Percentiles rank a stretch among this genome's conserved stretches.
Evolutionary conservation across 2,113 vertebrate genomes (phyloP).

Genomic region (Nesogale talazaci): DNA sequence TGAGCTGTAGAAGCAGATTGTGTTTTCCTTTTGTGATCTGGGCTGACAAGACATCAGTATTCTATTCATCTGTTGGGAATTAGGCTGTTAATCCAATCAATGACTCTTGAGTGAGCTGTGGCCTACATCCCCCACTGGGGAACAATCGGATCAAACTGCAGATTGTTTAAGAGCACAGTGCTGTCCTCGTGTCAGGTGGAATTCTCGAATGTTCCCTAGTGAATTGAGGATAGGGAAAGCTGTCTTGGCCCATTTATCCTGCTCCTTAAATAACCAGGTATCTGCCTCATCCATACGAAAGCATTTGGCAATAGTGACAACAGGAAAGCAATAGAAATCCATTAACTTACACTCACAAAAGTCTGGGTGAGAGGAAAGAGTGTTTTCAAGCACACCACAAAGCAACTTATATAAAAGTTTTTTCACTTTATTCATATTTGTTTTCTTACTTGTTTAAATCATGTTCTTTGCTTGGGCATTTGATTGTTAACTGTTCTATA

Average conservation of each 20-base stretch:
- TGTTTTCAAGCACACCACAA: slow-evolving; percentile 55
- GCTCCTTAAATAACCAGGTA: slow-evolving; percentile 89
- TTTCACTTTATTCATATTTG: slow-evolving; percentile 58
- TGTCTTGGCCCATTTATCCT: slow-evolving; percentile 89
- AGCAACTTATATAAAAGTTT: slow-evolving; percentile 55
- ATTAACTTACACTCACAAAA: slow-evolving; percentile 79
- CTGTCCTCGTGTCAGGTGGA: slow-evolving; percentile 90
- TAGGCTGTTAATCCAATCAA: slow-evolving; percentile 99
- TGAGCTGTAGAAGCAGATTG: slow-evolving; percentile 89
- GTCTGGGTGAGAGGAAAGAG: slow-evolving; percentile 72
- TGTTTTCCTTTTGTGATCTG: slow-evolving; percentile 91
- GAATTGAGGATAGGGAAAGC: slow-evolving; percentile 87
- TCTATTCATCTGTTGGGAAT: slow-evolving; percentile 97
- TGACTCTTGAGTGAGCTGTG: slow-evolving; percentile 93
- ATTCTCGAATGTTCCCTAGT: slow-evolving; percentile 89
- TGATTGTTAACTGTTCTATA: not conserved
- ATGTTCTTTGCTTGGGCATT: slow-evolving; percentile 31
- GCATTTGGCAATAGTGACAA: slow-evolving; percentile 82
- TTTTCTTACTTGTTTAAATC: slow-evolving; percentile 50
- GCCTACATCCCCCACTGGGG: slow-evolving; percentile 92
- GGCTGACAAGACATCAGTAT: slow-evolving; percentile 95
- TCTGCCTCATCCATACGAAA: slow-evolving; percentile 84
- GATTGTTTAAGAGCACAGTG: slow-evolving; percentile 90
- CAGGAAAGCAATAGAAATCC: slow-evolving; percentile 74
- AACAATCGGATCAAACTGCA: slow-evolving; percentile 93